phyloP scores from a whole-genome alignment of 37 sponge, comb jelly and placozoan species.

The Aplysina aerophoba region DNA sequence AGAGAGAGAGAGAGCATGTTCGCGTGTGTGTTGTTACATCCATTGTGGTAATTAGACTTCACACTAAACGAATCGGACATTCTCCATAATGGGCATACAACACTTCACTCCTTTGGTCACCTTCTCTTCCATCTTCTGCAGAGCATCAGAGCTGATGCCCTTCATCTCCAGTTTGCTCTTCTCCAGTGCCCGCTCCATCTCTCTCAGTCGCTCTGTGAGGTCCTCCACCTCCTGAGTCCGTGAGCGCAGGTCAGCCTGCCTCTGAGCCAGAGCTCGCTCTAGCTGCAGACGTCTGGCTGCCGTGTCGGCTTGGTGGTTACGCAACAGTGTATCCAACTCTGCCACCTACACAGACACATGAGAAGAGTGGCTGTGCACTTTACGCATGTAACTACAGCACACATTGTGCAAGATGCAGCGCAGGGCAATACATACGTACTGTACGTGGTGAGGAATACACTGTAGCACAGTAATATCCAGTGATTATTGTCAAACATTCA shows the following conservation, averaged over 20 bases:
- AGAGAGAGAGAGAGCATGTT: too few relatives aligned
- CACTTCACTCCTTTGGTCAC: background rate
- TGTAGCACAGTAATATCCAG: too few relatives aligned
- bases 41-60: too few relatives aligned
- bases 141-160: conserved; percentile 8
- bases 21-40: too few relatives aligned
- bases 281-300: conserved; percentile 65
- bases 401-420: too few relatives aligned
- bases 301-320: conserved; percentile 76
- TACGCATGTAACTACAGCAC: too few relatives aligned
- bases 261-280: conserved; percentile 62
- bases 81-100: too few relatives aligned
- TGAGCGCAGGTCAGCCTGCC: conserved; percentile 60
- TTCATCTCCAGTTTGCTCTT: background rate
- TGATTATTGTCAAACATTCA: too few relatives aligned
- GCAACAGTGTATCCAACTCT: conserved; percentile 67
- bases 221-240: conserved; percentile 67
- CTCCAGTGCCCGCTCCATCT: conserved; percentile 17
- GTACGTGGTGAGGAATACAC: too few relatives aligned
- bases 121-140: conserved; percentile 32
- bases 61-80: too few relatives aligned
- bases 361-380: background rate
- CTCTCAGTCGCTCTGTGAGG: conserved; percentile 18
- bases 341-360: conserved; percentile 42
- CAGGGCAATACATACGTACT: too few relatives aligned